phyloP scores from a whole-genome alignment of 1,140 invertebrate species.

The Ostrea denselamellosa region DNA sequence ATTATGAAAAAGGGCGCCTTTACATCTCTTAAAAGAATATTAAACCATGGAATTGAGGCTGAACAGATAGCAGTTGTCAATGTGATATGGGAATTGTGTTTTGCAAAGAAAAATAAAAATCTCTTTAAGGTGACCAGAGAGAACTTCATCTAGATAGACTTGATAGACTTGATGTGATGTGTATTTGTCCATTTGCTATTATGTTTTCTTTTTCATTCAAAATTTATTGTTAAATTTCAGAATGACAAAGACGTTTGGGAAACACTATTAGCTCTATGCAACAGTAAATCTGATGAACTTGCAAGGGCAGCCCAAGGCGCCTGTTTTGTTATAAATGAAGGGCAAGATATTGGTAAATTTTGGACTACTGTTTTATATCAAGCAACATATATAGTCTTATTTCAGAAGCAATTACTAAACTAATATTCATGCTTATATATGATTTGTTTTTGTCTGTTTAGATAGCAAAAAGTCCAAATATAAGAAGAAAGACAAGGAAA shows the following conservation, averaged over 20 bases:
- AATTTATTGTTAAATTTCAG: not conserved
- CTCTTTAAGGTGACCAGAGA: conserved; percentile 44
- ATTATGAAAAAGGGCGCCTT: conserved; percentile 58
- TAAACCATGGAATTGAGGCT: conserved; percentile 43
- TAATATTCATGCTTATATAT: not conserved
- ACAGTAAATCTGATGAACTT: not conserved
- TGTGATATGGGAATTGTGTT: conserved; percentile 52
- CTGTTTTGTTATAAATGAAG: conserved; percentile 6
- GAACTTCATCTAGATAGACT: not conserved
- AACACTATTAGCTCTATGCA: not conserved
- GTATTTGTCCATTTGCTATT: not conserved
- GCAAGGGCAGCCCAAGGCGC: conserved; percentile 6
- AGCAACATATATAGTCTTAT: not conserved
- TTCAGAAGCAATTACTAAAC: not conserved
- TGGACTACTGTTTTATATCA: too few relatives aligned
- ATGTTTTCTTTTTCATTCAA: not conserved
- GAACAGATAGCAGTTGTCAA: conserved; percentile 55
- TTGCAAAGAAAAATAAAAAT: conserved; percentile 52
- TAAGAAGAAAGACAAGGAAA: not conserved
- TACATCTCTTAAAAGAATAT: conserved; percentile 43
- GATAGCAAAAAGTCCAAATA: not conserved
- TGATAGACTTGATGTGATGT: not conserved
- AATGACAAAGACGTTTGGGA: conserved; percentile 15
- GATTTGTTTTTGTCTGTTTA: not conserved
- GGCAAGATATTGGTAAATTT: not conserved